These are phyloP conservation scores for Onthophagus taurus DNA, from an alignment of 1,140 invertebrate species.

Conservation along the genomic window DNA sequence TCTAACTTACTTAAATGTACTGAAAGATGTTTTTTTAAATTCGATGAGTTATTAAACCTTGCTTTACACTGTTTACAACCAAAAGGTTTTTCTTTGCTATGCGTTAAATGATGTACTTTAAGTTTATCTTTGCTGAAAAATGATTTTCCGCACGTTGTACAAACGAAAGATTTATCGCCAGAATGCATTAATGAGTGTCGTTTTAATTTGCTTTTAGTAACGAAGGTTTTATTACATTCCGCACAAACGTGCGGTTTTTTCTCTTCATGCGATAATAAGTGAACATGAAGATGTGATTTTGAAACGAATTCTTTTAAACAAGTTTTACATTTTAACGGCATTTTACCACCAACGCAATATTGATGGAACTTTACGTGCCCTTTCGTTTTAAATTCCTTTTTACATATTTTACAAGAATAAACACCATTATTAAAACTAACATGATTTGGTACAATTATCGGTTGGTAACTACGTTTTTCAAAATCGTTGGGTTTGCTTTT, in stretches of 20 bases:
- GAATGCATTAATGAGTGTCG: conserved; percentile 30
- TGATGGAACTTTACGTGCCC: conserved; percentile 33
- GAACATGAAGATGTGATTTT: conserved; percentile 32
- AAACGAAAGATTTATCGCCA: conserved; percentile 31
- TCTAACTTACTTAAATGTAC: conserved; percentile 43
- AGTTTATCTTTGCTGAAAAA: conserved; percentile 40
- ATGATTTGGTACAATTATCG: conserved; percentile 26
- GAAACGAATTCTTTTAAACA: conserved; percentile 33
- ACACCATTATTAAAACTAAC: conserved; percentile 20
- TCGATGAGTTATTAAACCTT: conserved; percentile 44
- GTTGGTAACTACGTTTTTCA: conserved; percentile 19
- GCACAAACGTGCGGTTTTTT: conserved; percentile 32
- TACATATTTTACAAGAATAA: conserved; percentile 34
- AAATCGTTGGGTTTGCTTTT: conserved; percentile 2
- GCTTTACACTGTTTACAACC: conserved; percentile 40
- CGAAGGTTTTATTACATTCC: conserved; percentile 32
- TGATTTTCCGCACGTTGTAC: conserved; percentile 37
- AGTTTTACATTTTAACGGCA: conserved; percentile 32
- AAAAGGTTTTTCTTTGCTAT: conserved; percentile 42
- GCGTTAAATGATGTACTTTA: conserved; percentile 39
- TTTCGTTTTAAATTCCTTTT: conserved; percentile 31
- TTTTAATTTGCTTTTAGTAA: conserved; percentile 29
- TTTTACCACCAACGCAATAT: conserved; percentile 33
- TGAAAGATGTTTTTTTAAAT: conserved; percentile 44
- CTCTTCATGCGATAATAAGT: conserved; percentile 30